Evolutionary conservation across 2,113 vertebrate genomes (phyloP), one percentile per base, ranked within the genome.

Genomic region (Myodes glareolus): DNA sequence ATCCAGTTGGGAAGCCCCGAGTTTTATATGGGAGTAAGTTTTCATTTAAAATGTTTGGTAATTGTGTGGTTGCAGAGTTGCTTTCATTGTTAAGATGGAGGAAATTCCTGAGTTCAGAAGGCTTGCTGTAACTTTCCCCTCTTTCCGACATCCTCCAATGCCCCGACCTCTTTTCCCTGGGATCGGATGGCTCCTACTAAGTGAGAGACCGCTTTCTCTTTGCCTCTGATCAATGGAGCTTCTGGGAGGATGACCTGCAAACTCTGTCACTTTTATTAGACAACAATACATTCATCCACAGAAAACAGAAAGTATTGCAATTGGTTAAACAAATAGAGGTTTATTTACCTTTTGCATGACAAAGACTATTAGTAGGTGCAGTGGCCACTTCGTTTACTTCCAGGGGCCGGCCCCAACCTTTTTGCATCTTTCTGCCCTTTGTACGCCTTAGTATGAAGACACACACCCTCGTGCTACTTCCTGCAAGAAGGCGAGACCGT

Each of bases 31-130:
- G 82, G 25, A 86, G 89, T 94, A 95, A 88, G 77, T 91, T 94
- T 92, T 95, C 23, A 80, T 91, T 93, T 94, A 88, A 78, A 90
- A 61, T 94, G 95, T 88, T 94, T 91, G 39, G 1, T 81, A 94
- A 92, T n/a, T 90, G 12, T 92, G 61, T 80, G 42, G 21, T 89
- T 85, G 76, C 29, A 33, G 61, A 95, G 77, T 77, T 92, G 33
- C 70, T 91, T 92, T 94, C n/a, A 82, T 88, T 19, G 31, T 91
- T 92, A 82, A 39, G 86, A 89, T 76, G 65, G 58, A 16, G 7
- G 63, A 93, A 87, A 61, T 45, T 52, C 14, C 65, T n/a, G 68
- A 91, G 55, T 82, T 75, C 92, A 85, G 88, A 93, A 90, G 27
- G 61, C 29, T 73, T 92, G 23, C 65, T 31, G 90, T 72, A 50